Base-by-base conservation (phyloP, 2,888 invertebrate genomes). In the Thymelicus acteon region DNA sequence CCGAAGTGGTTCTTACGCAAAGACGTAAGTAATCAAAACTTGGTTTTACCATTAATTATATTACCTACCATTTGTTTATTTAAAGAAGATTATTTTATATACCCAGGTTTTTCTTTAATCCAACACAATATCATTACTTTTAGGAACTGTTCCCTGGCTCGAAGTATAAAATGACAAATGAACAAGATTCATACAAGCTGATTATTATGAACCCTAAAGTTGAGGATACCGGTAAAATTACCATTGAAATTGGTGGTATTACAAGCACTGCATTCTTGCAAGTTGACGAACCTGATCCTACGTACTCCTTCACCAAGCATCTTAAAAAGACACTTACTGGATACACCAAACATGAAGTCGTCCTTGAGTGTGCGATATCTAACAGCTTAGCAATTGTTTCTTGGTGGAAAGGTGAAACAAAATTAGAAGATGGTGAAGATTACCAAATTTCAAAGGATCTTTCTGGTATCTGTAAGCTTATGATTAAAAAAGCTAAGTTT, bases 151-250 rank as follows among this genome's bases (percentile, higher is more conserved):
- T 99, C 94, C 96, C 97, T 75, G 98, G 99, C 77, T 97, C 98
- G 72, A 99, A 99, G 91, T 99, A 98, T 90, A 99, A 99, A 92
- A 98, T 99, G 91, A 97, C 97, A 81, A 97, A 96, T 83, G 98
- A 99, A 86, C 97, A 97, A 81, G 98, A 98, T 83, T 95, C 96
- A 0, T 99, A 99, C 89, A 97, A 97, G 82, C 94, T 99, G 75
- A 97, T 98, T 76, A 98, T 99, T 81, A 95, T 95, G 86, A 96
- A 95, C 81, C 99, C 99, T 0, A 98, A 98, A 92, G 97, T 98
- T 49, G 99, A 99, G 80, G 99, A 99, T 88, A 97, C 97, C 77
- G 99, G 99, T 80, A 98, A 98, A 94, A 99, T 99, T 85, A 98
- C 97, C 0, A 96, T 99, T 81, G 98, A 99, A 94, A 98, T 99